Evolutionary conservation across 2,797 vertebrate species (phyloP).

Genomic region (Syngnathus rostellatus): DNA sequence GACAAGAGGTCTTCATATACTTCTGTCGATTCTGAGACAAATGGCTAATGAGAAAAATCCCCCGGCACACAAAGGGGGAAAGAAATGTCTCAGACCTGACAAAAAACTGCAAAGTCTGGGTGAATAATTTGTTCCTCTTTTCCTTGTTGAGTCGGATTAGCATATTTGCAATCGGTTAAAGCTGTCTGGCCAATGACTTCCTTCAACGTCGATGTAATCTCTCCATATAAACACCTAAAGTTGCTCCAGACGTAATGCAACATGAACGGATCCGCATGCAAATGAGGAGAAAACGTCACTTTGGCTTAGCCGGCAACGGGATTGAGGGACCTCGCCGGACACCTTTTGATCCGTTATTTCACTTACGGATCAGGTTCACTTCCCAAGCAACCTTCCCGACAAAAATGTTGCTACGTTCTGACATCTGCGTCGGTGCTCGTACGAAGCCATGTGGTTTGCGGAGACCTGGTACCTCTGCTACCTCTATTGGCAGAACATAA

Average conservation of each 20-base stretch:
- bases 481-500: slow-evolving; percentile 64
- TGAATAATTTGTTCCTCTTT: slow-evolving; percentile 58
- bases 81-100: slow-evolving; percentile 53
- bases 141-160: slow-evolving; percentile 63
- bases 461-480: slow-evolving; percentile 38
- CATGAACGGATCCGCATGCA: slow-evolving; percentile 65
- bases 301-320: slow-evolving; percentile 49
- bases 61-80: slow-evolving; percentile 38
- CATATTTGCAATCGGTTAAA: slow-evolving; percentile 56
- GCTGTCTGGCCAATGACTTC: slow-evolving; percentile 57
- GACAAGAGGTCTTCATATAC: slow-evolving; percentile 50
- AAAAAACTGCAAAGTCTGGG: slow-evolving; percentile 30
- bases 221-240: slow-evolving; percentile 58
- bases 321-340: slow-evolving; percentile 58
- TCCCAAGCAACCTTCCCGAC: slow-evolving; percentile 49
- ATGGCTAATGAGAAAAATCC: slow-evolving; percentile 48
- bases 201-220: slow-evolving; percentile 58
- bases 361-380: slow-evolving; percentile 62
- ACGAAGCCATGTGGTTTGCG: slow-evolving; percentile 24
- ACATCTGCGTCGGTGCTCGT: slow-evolving; percentile 5
- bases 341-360: slow-evolving; percentile 71
- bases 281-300: slow-evolving; percentile 61
- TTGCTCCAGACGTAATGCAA: slow-evolving; percentile 62
- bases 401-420: slow-evolving; percentile 16
- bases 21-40: slow-evolving; percentile 49